A percentile compares a stretch with the other conserved stretches of the same genome.
Evolutionary conservation across 2,888 invertebrate genomes (phyloP).

Genomic region (Drosophila neonasuta): DNA sequence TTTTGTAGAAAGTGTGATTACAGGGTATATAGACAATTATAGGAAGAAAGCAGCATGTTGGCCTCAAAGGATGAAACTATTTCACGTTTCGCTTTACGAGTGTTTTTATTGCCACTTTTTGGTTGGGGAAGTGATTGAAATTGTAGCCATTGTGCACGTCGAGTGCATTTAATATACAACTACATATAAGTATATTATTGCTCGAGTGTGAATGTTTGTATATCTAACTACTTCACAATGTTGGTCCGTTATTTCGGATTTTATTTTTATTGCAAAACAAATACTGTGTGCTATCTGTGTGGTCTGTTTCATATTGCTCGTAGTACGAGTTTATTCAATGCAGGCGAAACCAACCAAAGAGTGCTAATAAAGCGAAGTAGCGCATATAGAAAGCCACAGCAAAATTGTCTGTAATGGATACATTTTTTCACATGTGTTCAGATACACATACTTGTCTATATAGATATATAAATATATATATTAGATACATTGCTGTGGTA

Average conservation of each 20-base stretch:
- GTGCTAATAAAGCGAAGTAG: slow-evolving; percentile 40
- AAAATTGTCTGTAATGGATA: slow-evolving; percentile 13
- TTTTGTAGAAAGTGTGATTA: background rate
- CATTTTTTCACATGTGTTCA: background rate
- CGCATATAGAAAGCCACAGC: slow-evolving; percentile 14
- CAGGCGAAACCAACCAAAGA: slow-evolving; percentile 15
- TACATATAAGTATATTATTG: slow-evolving; percentile 14
- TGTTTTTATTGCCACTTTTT: slow-evolving; percentile 58
- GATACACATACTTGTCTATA: no score
- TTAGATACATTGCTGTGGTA: slow-evolving; percentile 21
- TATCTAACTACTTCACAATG: slow-evolving; percentile 23
- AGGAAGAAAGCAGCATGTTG: slow-evolving; percentile 4
- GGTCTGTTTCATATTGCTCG: slow-evolving; percentile 23
- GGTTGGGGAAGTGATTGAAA: slow-evolving; percentile 60
- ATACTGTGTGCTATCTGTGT: slow-evolving; percentile 25
- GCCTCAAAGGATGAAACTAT: slow-evolving; percentile 20
- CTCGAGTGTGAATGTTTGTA: slow-evolving; percentile 9
- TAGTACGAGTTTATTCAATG: slow-evolving; percentile 7
- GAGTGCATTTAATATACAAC: slow-evolving; percentile 58
- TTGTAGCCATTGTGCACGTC: slow-evolving; percentile 46
- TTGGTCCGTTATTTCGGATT: slow-evolving; percentile 55
- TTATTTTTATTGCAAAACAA: slow-evolving; percentile 52
- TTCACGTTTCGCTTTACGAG: slow-evolving; percentile 47
- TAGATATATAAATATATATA: background rate
- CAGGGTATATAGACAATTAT: slow-evolving; percentile 14